Evolutionary conservation across 2,888 invertebrate species (phyloP).

Genomic region (Phanerotoma sp.): DNA sequence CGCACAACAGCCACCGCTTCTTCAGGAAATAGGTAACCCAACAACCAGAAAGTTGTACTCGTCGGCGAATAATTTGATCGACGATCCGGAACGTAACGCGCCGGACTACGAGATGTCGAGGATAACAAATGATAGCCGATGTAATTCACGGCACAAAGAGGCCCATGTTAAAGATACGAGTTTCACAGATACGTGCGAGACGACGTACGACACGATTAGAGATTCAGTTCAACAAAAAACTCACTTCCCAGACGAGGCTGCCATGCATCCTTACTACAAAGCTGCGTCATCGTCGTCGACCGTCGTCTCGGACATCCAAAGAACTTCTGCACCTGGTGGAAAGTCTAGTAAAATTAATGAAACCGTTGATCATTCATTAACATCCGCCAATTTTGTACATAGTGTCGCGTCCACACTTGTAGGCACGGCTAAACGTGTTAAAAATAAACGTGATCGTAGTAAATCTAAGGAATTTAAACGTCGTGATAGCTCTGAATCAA

Average conservation of each 20-base stretch:
- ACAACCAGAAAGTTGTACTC: slow-evolving; percentile 59
- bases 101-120: slow-evolving; percentile 31
- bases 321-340: neutral
- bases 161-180: slow-evolving; percentile 10
- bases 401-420: slow-evolving; percentile 48
- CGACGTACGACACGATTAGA: slow-evolving; percentile 18
- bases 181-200: slow-evolving; percentile 28
- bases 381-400: slow-evolving; percentile 42
- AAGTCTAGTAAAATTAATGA: neutral
- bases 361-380: neutral
- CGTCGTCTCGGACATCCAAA: neutral
- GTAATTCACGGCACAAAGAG: neutral
- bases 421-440: slow-evolving; percentile 49
- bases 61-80: slow-evolving; percentile 55
- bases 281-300: slow-evolving; percentile 25
- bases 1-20: slow-evolving; percentile 62
- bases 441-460: slow-evolving; percentile 51
- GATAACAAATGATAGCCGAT: slow-evolving; percentile 18
- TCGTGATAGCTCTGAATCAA: slow-evolving; percentile 53
- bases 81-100: slow-evolving; percentile 36
- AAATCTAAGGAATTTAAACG: slow-evolving; percentile 54
- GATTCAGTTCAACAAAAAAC: slow-evolving; percentile 24
- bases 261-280: slow-evolving; percentile 3
- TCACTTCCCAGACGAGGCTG: slow-evolving; percentile 31
- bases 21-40: slow-evolving; percentile 70